Evolutionary conservation across 2,888 invertebrate species (phyloP).

Genomic region (Sminthurides aquaticus): DNA sequence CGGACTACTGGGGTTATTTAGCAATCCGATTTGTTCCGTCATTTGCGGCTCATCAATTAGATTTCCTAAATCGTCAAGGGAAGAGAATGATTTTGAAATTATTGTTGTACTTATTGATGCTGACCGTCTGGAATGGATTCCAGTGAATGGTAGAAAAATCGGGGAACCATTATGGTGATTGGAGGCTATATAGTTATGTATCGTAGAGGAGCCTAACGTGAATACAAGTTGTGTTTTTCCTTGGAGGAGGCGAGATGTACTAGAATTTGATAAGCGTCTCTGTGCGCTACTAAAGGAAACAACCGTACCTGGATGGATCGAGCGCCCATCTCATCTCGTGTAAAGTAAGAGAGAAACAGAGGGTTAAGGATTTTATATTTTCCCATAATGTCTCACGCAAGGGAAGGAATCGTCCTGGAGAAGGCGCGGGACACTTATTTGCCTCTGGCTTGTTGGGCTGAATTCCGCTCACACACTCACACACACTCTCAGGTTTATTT

Average conservation of each 20-base stretch:
- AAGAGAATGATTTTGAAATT: too few species aligned
- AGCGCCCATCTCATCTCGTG: neutral
- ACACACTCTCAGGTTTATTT: too few species aligned
- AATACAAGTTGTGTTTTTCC: too few species aligned
- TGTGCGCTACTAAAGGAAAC: too few species aligned
- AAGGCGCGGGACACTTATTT: neutral
- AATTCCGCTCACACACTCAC: neutral
- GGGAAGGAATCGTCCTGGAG: neutral
- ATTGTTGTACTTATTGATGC: too few species aligned
- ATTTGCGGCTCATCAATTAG: slow-evolving; percentile 21
- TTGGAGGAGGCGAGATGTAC: too few species aligned
- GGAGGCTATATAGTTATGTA: too few species aligned
- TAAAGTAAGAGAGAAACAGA: neutral
- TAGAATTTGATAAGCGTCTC: too few species aligned
- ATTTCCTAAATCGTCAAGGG: slow-evolving; percentile 10
- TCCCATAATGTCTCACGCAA: too few species aligned
- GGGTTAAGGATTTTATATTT: neutral
- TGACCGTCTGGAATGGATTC: neutral
- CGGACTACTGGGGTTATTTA: slow-evolving; percentile 22
- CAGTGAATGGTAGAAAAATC: neutral
- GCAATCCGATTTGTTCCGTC: slow-evolving; percentile 24
- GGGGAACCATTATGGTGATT: neutral
- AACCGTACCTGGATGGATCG: neutral
- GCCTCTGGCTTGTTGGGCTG: too few species aligned
- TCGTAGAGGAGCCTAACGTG: neutral